Base-by-base conservation (phyloP, 2,113 vertebrate species). In the Forbesichthys papilliferus region DNA sequence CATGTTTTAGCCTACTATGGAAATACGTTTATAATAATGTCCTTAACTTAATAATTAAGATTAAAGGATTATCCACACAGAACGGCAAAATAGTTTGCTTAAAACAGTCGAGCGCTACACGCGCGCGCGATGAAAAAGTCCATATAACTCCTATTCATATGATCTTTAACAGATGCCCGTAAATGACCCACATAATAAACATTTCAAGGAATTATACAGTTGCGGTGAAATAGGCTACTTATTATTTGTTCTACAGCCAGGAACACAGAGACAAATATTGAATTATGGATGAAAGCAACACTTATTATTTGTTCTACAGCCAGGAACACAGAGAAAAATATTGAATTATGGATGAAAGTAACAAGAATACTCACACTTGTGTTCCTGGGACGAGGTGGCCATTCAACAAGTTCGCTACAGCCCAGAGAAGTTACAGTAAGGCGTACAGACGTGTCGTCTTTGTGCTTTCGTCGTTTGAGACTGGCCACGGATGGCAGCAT, bases 341-440 rank as follows among this genome's bases (percentile, higher is more conserved):
- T 20, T 69, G n/a, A 8, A 14, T 9, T 61, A 5, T 36, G 42
- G 10, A 18, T 10, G 3, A 61, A 73, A 56, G 16, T 10, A 78
- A 61, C 0, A 12, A 46, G 13, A 69, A 71, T 82, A 87, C 83
- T 88, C 74, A 83, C 56, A 60, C 80, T 77, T 51, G 63, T 61
- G 62, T 69, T 78, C 64, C 77, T 4, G 56, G 51, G 76, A 65
- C 74, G 27, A 73, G 27, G 8, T 65, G 71, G 60, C 69, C 78
- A 52, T 78, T 82, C 86, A 85, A 85, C 83, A 90, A 87, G 84
- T 88, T 79, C 60, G 59, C 66, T 68, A 61, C 61, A 62, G 68
- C 66, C 55, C n/a, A 11, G 18, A 55, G 60, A 55, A 54, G 56
- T 46, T 68, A 70, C 27, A 16, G 58, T 61, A 12, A 34, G n/a